Evolutionary conservation across 2,113 vertebrate species (phyloP).

Genomic region (Mastomys natalensis): DNA sequence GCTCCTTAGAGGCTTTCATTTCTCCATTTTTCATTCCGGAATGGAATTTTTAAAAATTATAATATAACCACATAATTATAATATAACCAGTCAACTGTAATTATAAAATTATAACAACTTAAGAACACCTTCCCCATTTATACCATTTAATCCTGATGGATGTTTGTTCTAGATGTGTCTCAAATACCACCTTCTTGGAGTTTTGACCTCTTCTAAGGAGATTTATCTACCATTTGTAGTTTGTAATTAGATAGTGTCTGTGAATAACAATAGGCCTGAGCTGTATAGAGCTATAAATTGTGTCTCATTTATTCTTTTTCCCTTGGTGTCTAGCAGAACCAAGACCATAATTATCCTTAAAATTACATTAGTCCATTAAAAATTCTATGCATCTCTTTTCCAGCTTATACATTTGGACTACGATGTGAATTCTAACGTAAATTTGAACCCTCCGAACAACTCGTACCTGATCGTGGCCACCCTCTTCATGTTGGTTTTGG

Average conservation of each 20-base stretch:
- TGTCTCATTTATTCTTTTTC: not conserved
- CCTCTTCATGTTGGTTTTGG: conserved; percentile 90
- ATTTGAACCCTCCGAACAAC: conserved; percentile 88
- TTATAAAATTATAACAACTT: too few species aligned
- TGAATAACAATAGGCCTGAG: not conserved
- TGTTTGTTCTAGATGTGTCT: not conserved
- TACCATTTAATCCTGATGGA: not conserved
- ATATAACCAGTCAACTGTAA: too few species aligned
- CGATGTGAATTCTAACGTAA: conserved; percentile 88
- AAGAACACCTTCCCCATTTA: not conserved
- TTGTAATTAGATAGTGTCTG: not conserved
- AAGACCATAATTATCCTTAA: not conserved
- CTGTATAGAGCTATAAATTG: not conserved
- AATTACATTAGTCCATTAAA: not conserved
- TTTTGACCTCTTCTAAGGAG: not conserved
- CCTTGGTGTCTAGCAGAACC: not conserved
- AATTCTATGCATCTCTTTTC: not conserved
- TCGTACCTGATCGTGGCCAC: conserved; percentile 89
- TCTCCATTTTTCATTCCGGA: not conserved
- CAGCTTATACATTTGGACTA: conserved; percentile 94
- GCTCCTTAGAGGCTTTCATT: too few species aligned
- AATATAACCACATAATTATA: too few species aligned
- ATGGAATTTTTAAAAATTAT: too few species aligned
- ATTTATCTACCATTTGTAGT: not conserved
- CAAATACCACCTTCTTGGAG: not conserved